Percentiles rank a stretch among this genome's conserved stretches.
Evolutionary conservation across 2,888 invertebrate genomes (phyloP).

Genomic region (Herminia tarsipennalis): DNA sequence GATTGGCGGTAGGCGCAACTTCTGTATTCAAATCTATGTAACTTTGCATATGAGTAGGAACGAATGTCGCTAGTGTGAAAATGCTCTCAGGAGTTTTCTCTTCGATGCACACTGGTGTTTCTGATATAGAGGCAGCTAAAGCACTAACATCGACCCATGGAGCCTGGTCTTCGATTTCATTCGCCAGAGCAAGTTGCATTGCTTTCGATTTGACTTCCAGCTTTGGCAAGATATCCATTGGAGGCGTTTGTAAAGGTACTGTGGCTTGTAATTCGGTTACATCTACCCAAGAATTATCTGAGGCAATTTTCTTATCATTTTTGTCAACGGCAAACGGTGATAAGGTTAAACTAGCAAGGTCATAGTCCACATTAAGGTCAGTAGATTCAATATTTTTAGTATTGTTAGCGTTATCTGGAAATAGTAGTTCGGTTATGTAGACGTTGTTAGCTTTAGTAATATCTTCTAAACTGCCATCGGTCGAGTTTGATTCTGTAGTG

Average conservation of each 20-base stretch:
- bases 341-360: constrained; percentile 64
- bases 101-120: constrained; percentile 87
- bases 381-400: constrained; percentile 56
- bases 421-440: constrained; percentile 76
- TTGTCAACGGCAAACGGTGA: constrained; percentile 62
- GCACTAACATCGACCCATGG: constrained; percentile 92
- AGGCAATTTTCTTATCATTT: constrained; percentile 52
- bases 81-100: constrained; percentile 84
- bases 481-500: constrained; percentile 77
- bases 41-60: constrained; percentile 89
- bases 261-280: constrained; percentile 58
- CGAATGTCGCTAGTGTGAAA: constrained; percentile 83
- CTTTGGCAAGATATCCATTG: constrained; percentile 41
- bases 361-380: constrained; percentile 65
- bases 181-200: constrained; percentile 89
- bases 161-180: constrained; percentile 90
- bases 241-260: constrained; percentile 35
- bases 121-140: constrained; percentile 87
- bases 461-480: constrained; percentile 72
- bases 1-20: constrained; percentile 66
- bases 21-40: constrained; percentile 79
- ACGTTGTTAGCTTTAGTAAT: constrained; percentile 64
- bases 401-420: constrained; percentile 62
- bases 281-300: constrained; percentile 59
- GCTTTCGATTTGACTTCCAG: constrained; percentile 80